A percentile compares a stretch with the other conserved stretches of the same genome.
These are phyloP conservation scores for Nezara viridula DNA, from an alignment of 2,888 invertebrate genomes.

Conservation along the genomic window DNA sequence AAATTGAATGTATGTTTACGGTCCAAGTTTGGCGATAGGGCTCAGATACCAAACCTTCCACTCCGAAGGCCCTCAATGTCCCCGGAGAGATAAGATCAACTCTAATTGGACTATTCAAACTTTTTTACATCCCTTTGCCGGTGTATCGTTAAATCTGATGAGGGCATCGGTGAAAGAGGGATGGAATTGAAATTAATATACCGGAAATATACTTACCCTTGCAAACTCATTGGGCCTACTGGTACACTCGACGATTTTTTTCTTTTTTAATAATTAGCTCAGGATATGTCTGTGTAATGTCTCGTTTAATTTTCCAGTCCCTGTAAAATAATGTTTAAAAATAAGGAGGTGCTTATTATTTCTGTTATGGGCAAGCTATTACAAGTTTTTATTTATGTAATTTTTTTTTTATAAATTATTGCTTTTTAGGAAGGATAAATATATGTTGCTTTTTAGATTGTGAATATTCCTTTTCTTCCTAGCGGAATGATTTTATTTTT, in stretches of 20 bases:
- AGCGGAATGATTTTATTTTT: no score
- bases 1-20: slow-evolving; percentile 49
- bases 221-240: neutral
- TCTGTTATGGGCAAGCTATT: no score
- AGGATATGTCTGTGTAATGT: neutral
- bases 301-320: no score
- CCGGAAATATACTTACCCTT: neutral
- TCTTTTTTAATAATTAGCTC: neutral
- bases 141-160: slow-evolving; percentile 28
- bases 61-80: neutral
- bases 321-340: no score
- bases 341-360: no score
- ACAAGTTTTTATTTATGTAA: no score
- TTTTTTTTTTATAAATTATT: no score
- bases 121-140: neutral
- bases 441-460: no score
- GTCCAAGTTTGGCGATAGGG: slow-evolving; percentile 15
- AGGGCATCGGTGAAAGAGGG: neutral
- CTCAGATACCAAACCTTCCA: neutral
- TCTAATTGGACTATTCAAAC: slow-evolving; percentile 43
- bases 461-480: no score
- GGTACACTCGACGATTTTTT: neutral
- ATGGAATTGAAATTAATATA: slow-evolving; percentile 20
- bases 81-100: slow-evolving; percentile 2
- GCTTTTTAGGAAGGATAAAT: no score